These are phyloP conservation scores for Agrilus mali DNA, from an alignment of 2,888 invertebrate genomes.

Conservation along the genomic window DNA sequence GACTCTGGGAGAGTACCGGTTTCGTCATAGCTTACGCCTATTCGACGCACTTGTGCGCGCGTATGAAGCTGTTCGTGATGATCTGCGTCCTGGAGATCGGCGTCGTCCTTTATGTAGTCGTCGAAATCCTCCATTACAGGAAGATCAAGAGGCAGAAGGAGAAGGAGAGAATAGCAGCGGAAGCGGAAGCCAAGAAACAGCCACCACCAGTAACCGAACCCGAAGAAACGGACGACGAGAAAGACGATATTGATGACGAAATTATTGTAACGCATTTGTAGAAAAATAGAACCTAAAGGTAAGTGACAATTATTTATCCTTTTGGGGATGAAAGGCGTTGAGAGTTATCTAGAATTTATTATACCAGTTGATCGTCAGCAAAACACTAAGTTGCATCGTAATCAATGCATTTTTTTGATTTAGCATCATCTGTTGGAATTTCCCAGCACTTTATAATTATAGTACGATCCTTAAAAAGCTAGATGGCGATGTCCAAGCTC, in stretches of 20 bases:
- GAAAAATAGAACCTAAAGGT: constrained; percentile 12
- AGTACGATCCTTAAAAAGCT: too few species aligned
- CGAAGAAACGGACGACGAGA: constrained; percentile 76
- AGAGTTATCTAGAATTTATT: too few species aligned
- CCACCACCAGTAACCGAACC: constrained; percentile 32
- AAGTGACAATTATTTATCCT: constrained; percentile 2
- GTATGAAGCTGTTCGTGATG: constrained; percentile 77
- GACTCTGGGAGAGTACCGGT: constrained; percentile 81
- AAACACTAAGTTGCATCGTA: too few species aligned
- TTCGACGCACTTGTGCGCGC: constrained; percentile 73
- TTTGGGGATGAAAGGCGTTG: too few species aligned
- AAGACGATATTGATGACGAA: constrained; percentile 79
- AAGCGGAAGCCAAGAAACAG: constrained; percentile 45
- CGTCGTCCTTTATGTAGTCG: constrained; percentile 63
- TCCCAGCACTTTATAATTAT: too few species aligned
- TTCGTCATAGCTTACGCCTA: constrained; percentile 85
- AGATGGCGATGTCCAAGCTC: too few species aligned
- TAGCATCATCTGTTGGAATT: too few species aligned
- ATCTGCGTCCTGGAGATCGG: constrained; percentile 64
- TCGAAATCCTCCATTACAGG: constrained; percentile 71
- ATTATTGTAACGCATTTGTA: constrained; percentile 77
- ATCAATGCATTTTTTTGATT: too few species aligned
- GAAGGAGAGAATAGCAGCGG: constrained; percentile 46
- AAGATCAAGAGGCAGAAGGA: constrained; percentile 67
- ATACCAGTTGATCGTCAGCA: too few species aligned